Evolutionary conservation across 2,797 vertebrate genomes (phyloP).

Genomic region (Masticophis lateralis): DNA sequence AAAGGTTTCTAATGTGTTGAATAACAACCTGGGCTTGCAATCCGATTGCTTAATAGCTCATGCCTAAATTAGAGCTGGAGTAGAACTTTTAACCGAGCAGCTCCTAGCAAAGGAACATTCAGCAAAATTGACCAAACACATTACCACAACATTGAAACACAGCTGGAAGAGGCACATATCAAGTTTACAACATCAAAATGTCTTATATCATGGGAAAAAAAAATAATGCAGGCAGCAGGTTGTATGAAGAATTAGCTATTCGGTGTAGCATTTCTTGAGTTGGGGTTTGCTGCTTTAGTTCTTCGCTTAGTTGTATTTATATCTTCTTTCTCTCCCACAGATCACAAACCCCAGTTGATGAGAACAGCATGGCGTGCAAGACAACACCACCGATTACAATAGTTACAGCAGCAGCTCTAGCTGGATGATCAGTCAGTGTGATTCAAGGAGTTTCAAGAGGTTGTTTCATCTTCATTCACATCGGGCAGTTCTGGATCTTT

Average conservation of each 20-base stretch:
- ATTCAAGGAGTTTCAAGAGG: slow-evolving; percentile 69
- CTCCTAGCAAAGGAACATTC: background rate
- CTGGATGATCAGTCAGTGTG: slow-evolving; percentile 27
- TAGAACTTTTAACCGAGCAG: background rate
- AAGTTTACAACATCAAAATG: slow-evolving; percentile 33
- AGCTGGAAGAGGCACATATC: slow-evolving; percentile 55
- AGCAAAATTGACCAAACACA: background rate
- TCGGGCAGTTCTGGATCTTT: slow-evolving; percentile 88
- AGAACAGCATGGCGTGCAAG: slow-evolving; percentile 47
- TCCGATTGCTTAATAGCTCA: background rate
- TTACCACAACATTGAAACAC: slow-evolving; percentile 38
- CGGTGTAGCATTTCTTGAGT: background rate
- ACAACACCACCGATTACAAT: slow-evolving; percentile 27
- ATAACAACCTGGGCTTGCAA: background rate
- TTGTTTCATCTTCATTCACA: slow-evolving; percentile 86
- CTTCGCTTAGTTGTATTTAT: fast-evolving
- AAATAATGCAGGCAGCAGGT: background rate
- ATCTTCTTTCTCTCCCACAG: slow-evolving; percentile 30
- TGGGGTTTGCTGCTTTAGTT: background rate
- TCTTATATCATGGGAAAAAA: background rate
- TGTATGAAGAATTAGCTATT: background rate
- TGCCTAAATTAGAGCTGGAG: background rate
- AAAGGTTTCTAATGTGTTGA: background rate
- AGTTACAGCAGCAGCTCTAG: slow-evolving; percentile 51
- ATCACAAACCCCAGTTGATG: slow-evolving; percentile 58